Evolutionary conservation across 2,888 invertebrate species (phyloP).

Genomic region (Sipunculus nudus): DNA sequence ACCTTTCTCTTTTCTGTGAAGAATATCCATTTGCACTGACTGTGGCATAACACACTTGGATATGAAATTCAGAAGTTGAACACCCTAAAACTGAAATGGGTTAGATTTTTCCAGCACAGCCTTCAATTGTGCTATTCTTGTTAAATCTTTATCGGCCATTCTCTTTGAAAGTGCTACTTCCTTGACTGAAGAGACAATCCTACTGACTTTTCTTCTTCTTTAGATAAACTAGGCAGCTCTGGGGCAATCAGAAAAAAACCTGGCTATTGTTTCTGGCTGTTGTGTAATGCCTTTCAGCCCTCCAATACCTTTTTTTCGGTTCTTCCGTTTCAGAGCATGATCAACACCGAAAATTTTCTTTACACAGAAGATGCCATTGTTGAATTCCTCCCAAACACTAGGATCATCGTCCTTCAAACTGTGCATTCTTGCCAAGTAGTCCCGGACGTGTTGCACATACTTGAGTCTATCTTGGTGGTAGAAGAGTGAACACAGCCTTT

Average conservation of each 20-base stretch:
- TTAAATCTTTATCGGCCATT: not conserved
- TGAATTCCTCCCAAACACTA: no score
- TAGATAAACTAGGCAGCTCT: conserved; percentile 20
- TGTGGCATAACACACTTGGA: conserved; percentile 14
- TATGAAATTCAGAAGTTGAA: conserved; percentile 14
- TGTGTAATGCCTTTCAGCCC: conserved; percentile 20
- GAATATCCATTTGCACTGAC: conserved; percentile 4
- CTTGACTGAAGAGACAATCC: not conserved
- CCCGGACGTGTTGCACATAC: conserved; percentile 17
- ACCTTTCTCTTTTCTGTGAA: no score
- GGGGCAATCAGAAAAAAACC: conserved; percentile 22
- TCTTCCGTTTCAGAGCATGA: conserved; percentile 21
- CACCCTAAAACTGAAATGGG: not conserved
- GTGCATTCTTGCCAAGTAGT: conserved; percentile 18
- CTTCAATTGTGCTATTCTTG: not conserved
- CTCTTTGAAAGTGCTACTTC: not conserved
- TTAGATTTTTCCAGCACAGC: not conserved
- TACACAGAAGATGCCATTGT: no score
- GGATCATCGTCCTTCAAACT: no score
- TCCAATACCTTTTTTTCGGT: conserved; percentile 17
- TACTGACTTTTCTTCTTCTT: conserved; percentile 12
- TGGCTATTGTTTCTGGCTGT: conserved; percentile 10
- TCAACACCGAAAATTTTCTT: conserved; percentile 13
- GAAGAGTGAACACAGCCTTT: conserved; percentile 16
- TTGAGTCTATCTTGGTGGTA: conserved; percentile 17